Percentiles rank a stretch among this genome's conserved stretches.
Conservation (phyloP, 2,888 invertebrate genomes). For the Papilio elwesi region DNA sequence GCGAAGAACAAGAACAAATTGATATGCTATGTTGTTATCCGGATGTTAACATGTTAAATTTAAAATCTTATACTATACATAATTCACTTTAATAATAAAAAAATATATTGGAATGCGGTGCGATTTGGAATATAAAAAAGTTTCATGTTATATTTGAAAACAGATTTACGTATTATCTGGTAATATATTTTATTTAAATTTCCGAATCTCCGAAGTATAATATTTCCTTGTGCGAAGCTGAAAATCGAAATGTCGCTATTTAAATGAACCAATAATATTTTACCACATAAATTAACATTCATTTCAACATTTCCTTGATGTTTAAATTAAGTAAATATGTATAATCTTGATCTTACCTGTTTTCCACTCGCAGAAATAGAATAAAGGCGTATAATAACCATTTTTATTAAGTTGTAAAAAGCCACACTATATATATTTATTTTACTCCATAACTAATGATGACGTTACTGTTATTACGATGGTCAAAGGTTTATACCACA, state of each 20-base stretch:
- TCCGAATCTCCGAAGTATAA: constrained; percentile 10
- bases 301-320: constrained; percentile 23
- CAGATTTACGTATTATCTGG: constrained; percentile 20
- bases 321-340: constrained; percentile 3
- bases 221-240: constrained; percentile 6
- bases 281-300: constrained; percentile 18
- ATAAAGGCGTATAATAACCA: background rate
- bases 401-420: too few relatives aligned
- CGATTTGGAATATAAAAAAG: background rate
- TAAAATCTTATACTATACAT: background rate
- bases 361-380: background rate
- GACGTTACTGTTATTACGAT: too few relatives aligned
- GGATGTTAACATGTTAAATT: background rate
- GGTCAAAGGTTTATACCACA: too few relatives aligned
- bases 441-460: too few relatives aligned
- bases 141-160: constrained; percentile 21
- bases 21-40: background rate
- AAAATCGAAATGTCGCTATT: constrained; percentile 24
- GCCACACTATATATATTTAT: too few relatives aligned
- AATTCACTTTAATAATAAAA: background rate
- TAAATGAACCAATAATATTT: constrained; percentile 20
- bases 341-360: background rate
- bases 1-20: too few relatives aligned
- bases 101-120: background rate
- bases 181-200: constrained; percentile 31